Conservation (phyloP, 2,888 invertebrate genomes). For the Caenorhabditis becei region DNA sequence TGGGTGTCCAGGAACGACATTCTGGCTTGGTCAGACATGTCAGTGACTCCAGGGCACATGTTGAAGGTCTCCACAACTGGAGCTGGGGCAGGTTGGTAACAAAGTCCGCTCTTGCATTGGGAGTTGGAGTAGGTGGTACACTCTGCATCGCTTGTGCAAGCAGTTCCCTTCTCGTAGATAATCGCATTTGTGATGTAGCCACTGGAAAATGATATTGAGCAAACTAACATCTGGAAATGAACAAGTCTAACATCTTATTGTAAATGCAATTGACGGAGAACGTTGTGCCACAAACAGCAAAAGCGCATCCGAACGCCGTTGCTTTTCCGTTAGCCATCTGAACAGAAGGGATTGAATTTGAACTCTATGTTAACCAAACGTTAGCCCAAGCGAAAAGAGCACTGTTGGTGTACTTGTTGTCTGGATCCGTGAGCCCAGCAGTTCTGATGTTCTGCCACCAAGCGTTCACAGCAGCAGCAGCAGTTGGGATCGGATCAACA, state of each 20-base stretch:
- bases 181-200: slow-evolving; percentile 58
- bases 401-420: slow-evolving; percentile 48
- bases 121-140: slow-evolving; percentile 56
- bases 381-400: slow-evolving; percentile 18
- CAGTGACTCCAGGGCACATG: slow-evolving; percentile 53
- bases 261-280: slow-evolving; percentile 47
- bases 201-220: slow-evolving; percentile 51
- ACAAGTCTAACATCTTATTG: slow-evolving; percentile 35
- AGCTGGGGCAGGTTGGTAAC: slow-evolving; percentile 40
- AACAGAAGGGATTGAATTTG: not conserved
- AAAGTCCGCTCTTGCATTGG: slow-evolving; percentile 60
- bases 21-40: slow-evolving; percentile 48
- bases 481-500: slow-evolving; percentile 26
- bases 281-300: slow-evolving; percentile 23
- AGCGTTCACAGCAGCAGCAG: slow-evolving; percentile 27
- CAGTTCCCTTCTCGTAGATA: slow-evolving; percentile 63
- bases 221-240: too few species aligned
- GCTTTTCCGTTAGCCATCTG: slow-evolving; percentile 60
- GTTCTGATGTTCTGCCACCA: slow-evolving; percentile 49
- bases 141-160: slow-evolving; percentile 56
- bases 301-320: slow-evolving; percentile 53
- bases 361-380: not conserved
- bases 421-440: slow-evolving; percentile 44
- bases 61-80: slow-evolving; percentile 49
- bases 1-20: slow-evolving; percentile 48